phyloP scores from a whole-genome alignment of 2,797 vertebrate genomes.

The Protonibea diacanthus region DNA sequence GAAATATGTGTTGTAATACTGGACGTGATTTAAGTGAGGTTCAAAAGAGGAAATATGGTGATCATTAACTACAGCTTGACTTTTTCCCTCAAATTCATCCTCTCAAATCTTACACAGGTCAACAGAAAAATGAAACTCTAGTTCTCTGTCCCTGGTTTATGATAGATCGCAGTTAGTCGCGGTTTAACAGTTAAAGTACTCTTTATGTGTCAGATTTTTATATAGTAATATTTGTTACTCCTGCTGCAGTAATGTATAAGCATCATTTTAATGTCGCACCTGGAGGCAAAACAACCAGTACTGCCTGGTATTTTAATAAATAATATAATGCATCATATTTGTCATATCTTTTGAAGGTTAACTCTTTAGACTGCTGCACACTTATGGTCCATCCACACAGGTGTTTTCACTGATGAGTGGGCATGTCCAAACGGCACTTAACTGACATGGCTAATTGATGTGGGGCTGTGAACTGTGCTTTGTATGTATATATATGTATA shows the following conservation, averaged over 20 bases:
- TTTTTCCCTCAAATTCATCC: background rate
- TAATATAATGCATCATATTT: no score
- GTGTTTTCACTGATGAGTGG: background rate
- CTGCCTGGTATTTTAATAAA: background rate
- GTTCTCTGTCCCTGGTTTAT: background rate
- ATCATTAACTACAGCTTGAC: constrained; percentile 9
- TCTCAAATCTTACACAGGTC: background rate
- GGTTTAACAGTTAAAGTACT: background rate
- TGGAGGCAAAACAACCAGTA: background rate
- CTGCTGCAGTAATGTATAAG: no score
- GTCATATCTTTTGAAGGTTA: background rate
- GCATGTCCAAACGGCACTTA: background rate
- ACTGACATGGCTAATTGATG: background rate
- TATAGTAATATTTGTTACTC: background rate
- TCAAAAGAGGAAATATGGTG: constrained; percentile 3
- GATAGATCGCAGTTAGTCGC: no score
- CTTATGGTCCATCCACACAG: background rate
- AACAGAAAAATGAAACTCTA: constrained; percentile 3
- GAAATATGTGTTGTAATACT: constrained; percentile 16
- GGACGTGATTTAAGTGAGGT: constrained; percentile 2
- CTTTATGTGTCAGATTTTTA: background rate
- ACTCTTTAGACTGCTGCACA: background rate
- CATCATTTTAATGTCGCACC: background rate
- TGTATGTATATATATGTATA: no score
- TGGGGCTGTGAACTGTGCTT: no score